Percentiles rank a stretch among this genome's conserved stretches.
phyloP scores from a whole-genome alignment of 2,797 vertebrate genomes.

The Oceanodroma leucorhoa region DNA sequence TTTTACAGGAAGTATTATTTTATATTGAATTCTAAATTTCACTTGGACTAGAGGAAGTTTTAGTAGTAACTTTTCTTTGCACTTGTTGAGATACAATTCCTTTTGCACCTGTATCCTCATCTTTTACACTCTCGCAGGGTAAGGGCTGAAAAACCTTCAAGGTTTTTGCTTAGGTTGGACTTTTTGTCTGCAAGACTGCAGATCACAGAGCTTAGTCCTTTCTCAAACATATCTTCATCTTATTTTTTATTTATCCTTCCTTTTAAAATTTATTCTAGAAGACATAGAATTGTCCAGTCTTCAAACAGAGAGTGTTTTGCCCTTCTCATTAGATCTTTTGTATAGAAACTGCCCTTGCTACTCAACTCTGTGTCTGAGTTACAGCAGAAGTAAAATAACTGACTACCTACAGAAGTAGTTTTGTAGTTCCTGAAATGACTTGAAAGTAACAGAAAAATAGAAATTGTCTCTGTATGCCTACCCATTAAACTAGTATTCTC shows the following conservation, averaged over 20 bases:
- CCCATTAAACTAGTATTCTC: background rate
- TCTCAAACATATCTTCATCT: background rate
- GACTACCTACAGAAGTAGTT: background rate
- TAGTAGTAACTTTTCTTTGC: background rate
- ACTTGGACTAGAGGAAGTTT: background rate
- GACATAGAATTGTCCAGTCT: background rate
- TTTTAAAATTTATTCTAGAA: background rate
- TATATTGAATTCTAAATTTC: conserved; percentile 62
- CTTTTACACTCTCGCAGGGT: background rate
- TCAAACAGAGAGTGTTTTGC: background rate
- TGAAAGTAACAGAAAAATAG: background rate
- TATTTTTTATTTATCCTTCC: background rate
- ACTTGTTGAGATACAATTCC: background rate
- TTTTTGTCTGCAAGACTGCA: background rate
- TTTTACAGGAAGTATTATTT: conserved; percentile 58
- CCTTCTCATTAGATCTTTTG: background rate
- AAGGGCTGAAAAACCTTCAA: background rate
- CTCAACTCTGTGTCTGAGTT: background rate
- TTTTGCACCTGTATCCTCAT: background rate
- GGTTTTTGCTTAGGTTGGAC: background rate
- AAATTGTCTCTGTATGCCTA: background rate
- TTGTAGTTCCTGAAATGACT: background rate
- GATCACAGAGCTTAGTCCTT: background rate
- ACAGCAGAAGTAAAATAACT: background rate
- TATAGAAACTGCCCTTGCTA: background rate